Evolutionary conservation across 1,140 invertebrate genomes (phyloP), one percentile per base, ranked within the genome.

Genomic region (Leptoteleia sp.): DNA sequence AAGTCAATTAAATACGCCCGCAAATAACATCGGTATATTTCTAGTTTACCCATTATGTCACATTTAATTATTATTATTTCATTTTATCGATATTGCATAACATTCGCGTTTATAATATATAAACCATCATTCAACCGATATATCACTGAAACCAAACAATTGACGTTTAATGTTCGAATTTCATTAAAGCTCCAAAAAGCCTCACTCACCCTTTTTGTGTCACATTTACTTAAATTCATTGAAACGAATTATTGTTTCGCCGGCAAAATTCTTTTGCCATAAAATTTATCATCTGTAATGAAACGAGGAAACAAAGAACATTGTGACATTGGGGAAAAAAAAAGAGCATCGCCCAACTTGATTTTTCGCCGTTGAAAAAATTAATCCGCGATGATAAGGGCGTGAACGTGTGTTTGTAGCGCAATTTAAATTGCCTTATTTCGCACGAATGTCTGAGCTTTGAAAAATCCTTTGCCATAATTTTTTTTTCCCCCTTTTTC

Each of bases 401-500:
- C 9, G 2, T 3, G 12, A 57, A 27, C 29, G 35, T 29, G 13
- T 40, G 50, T 40, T 42, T 57, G 37, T 17, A 42, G 12, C 37
- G 17, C 25, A 29, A 64, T 52, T 64, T 64, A 31, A 52, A 59
- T 48, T 70, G 25, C 19, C 27, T 70, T 42, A 40, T 38, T 25
- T 17, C 25, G 33, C 38, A 42, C 13, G 47, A 59, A 52, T 52
- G 35, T 59, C 35, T 1, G 22, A 38, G 38, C 55, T 62, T 48
- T 40, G 38, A 52, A 47, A 72, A 68, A 47, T 61, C 35, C 33
- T 47, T 33, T 64, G 25, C 40, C 19, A 62, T 68, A 59, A 75
- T 67, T 67, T 64, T n/a, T n/a, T n/a, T n/a, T n/a, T n/a, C n/a
- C n/a, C 25, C 17, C 29, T 43, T 75, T 57, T 75, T 67, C 54